Conservation (phyloP, 2,113 vertebrate species). For the Sterrhoptilus dennistouni region DNA sequence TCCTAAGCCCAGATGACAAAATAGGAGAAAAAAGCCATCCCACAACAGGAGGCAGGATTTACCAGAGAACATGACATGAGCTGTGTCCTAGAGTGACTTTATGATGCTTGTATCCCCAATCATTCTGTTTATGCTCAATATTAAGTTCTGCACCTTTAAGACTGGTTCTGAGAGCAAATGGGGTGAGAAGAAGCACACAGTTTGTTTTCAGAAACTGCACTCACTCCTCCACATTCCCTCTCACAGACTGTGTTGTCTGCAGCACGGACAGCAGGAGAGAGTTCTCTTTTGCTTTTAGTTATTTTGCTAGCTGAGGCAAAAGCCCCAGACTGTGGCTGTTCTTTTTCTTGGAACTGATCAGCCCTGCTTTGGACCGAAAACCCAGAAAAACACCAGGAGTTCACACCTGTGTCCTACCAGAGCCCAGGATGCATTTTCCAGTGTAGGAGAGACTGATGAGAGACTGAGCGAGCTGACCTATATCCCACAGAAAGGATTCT, state of each 20-base stretch:
- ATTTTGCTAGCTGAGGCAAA: not conserved
- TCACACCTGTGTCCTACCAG: not conserved
- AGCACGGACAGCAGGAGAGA: not conserved
- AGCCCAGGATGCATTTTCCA: not conserved
- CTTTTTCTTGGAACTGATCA: not conserved
- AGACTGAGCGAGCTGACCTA: not conserved
- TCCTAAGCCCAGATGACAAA: not conserved
- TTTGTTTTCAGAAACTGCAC: not conserved
- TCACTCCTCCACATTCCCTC: not conserved
- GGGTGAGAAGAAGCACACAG: not conserved
- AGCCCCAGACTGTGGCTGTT: not conserved
- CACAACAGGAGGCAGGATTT: not conserved
- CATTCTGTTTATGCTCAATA: not conserved
- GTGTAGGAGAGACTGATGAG: not conserved
- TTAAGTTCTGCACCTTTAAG: not conserved
- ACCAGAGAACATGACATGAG: fast-evolving
- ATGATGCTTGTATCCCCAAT: not conserved
- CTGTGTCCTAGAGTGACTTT: not conserved
- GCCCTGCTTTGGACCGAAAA: not conserved
- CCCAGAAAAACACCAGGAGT: not conserved
- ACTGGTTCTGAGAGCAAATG: not conserved
- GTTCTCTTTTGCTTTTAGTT: not conserved
- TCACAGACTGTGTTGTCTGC: not conserved
- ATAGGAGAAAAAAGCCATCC: not conserved
- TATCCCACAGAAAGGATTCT: not conserved